Conservation (phyloP, 2,113 vertebrate genomes). For the Murina feae region DNA sequence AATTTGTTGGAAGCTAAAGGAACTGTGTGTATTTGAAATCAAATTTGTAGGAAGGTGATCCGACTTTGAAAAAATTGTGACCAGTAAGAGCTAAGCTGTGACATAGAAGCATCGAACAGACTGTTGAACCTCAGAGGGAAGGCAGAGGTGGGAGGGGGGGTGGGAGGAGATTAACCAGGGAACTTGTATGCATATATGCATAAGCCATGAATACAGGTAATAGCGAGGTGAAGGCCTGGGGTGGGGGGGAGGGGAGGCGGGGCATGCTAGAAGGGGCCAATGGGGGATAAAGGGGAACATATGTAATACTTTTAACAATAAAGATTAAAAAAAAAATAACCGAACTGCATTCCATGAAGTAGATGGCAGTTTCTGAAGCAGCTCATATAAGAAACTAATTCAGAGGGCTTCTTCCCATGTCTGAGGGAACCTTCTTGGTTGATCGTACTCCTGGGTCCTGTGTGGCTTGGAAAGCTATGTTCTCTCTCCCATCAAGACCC, state of each 20-base stretch:
- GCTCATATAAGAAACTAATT: not conserved
- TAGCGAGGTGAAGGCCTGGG: too few relatives aligned
- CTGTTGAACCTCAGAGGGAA: too few relatives aligned
- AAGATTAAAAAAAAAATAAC: too few relatives aligned
- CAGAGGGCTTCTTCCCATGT: not conserved
- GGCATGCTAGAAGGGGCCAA: too few relatives aligned
- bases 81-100: not conserved
- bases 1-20: conserved; percentile 26
- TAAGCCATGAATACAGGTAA: too few relatives aligned
- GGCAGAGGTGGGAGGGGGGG: too few relatives aligned
- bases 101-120: too few relatives aligned
- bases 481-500: not conserved
- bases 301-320: too few relatives aligned
- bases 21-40: not conserved
- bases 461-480: not conserved
- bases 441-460: not conserved
- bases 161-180: too few relatives aligned
- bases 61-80: not conserved
- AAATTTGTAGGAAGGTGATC: not conserved
- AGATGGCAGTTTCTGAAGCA: not conserved
- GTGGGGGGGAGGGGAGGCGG: fast-evolving
- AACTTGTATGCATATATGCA: too few relatives aligned
- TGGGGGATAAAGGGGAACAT: too few relatives aligned
- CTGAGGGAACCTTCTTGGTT: not conserved
- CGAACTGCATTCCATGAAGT: not conserved